phyloP scores from a whole-genome alignment of 2,888 invertebrate genomes.

The Emmelina monodactyla region DNA sequence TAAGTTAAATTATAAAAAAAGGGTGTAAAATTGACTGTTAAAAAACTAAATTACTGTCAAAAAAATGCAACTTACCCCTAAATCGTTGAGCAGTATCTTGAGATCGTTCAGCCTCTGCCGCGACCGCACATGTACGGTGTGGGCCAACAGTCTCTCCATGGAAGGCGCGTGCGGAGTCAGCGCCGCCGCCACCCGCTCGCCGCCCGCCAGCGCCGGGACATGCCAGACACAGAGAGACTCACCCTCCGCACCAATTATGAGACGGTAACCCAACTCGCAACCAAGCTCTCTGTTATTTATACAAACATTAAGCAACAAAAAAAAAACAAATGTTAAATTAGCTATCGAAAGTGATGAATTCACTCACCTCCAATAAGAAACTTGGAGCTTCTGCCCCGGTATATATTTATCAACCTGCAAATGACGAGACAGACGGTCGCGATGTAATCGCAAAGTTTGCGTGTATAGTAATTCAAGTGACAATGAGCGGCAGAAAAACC shows the following conservation, averaged over 20 bases:
- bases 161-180: conserved; percentile 91
- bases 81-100: conserved; percentile 76
- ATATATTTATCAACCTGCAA: conserved; percentile 90
- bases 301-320: background rate
- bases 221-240: conserved; percentile 61
- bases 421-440: conserved; percentile 88
- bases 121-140: conserved; percentile 93
- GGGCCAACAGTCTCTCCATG: conserved; percentile 92
- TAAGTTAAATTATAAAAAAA: no score
- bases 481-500: conserved; percentile 93
- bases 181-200: conserved; percentile 69
- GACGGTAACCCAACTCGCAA: conserved; percentile 86
- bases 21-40: no score
- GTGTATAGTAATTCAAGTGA: conserved; percentile 91
- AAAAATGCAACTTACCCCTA: conserved; percentile 60
- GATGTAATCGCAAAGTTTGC: conserved; percentile 86
- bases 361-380: conserved; percentile 94
- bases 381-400: conserved; percentile 85
- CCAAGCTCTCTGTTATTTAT: conserved; percentile 68
- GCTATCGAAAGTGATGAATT: background rate
- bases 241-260: conserved; percentile 86
- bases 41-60: no score
- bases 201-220: conserved; percentile 68
- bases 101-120: conserved; percentile 84
- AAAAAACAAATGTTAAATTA: background rate